A percentile compares a stretch with the other conserved stretches of the same genome.
These are phyloP conservation scores for Trichogramma evanescens DNA, from an alignment of 2,888 invertebrate species.

Conservation along the genomic window DNA sequence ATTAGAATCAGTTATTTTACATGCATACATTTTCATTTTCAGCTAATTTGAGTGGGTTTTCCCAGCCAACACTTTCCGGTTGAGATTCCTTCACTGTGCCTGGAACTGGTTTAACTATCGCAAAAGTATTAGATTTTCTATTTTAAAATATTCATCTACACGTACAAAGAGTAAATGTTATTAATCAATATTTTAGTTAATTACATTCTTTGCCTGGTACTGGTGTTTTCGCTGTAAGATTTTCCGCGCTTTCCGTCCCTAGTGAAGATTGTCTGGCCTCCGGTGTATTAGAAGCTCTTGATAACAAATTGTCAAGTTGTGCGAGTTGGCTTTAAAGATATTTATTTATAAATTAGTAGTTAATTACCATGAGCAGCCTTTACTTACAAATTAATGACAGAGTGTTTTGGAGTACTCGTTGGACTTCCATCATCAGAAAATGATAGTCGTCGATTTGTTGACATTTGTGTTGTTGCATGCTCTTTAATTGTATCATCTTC, in stretches of 20 bases:
- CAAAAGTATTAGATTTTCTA: conserved; percentile 6
- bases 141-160: no score
- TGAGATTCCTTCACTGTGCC: conserved; percentile 49
- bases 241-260: conserved; percentile 26
- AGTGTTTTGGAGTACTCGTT: conserved; percentile 22
- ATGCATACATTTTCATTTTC: background rate
- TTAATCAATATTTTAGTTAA: background rate
- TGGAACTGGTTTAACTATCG: conserved; percentile 16
- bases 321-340: conserved; percentile 33
- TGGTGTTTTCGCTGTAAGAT: background rate
- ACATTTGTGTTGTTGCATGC: conserved; percentile 5
- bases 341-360: background rate
- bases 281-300: conserved; percentile 30
- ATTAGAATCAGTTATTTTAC: background rate
- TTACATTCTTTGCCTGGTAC: conserved; percentile 11
- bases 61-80: conserved; percentile 67
- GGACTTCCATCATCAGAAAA: conserved; percentile 31
- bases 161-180: background rate
- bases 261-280: conserved; percentile 34
- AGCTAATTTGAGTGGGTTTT: conserved; percentile 46
- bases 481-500: conserved; percentile 2
- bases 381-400: conserved; percentile 25
- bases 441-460: conserved; percentile 34
- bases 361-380: no score
- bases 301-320: conserved; percentile 36